Evolutionary conservation across 2,113 vertebrate species (phyloP).

Genomic region (Ardeotis arabs): DNA sequence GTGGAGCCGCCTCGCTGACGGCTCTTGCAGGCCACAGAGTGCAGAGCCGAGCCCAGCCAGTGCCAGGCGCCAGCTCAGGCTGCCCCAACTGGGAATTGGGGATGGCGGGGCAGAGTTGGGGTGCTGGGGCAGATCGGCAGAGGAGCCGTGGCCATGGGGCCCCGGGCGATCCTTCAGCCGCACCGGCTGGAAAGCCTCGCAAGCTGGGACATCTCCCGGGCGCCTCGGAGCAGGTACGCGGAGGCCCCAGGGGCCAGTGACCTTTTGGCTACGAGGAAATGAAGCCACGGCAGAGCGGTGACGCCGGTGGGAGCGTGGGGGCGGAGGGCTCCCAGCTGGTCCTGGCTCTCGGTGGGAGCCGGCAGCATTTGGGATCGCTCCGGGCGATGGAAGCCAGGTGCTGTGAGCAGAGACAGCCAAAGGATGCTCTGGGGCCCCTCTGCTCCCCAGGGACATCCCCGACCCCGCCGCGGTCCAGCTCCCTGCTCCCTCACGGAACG

Average conservation of each 20-base stretch:
- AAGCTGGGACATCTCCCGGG: background rate
- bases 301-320: background rate
- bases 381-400: background rate
- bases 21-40: background rate
- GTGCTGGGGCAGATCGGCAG: background rate
- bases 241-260: background rate
- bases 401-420: background rate
- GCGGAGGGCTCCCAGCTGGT: slow-evolving; percentile 11
- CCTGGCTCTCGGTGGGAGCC: background rate
- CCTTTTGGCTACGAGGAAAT: background rate
- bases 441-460: background rate
- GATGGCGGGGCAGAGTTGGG: background rate
- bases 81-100: background rate
- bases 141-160: accelerated
- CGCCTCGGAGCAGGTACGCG: accelerated
- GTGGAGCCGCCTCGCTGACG: background rate
- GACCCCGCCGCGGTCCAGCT: background rate
- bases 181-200: background rate
- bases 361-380: slow-evolving; percentile 20
- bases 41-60: accelerated
- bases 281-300: background rate
- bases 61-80: accelerated
- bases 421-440: background rate
- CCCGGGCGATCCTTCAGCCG: background rate
- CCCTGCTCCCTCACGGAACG: accelerated